Evolutionary conservation across 2,113 vertebrate species (phyloP), one percentile per base, ranked within the genome.

Genomic region (Felis chaus): DNA sequence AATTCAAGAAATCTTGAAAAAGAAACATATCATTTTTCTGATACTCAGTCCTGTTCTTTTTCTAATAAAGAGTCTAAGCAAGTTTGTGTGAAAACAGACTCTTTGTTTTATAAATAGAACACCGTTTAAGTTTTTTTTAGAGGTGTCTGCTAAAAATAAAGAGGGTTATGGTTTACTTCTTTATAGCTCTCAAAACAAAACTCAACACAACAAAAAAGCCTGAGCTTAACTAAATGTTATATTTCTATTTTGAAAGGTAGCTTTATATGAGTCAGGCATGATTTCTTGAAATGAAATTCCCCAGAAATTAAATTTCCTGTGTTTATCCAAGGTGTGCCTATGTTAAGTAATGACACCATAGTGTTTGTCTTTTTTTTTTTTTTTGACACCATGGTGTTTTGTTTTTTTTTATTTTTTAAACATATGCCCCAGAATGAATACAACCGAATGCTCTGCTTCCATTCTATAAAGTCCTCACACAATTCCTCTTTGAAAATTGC

Each of bases 141-240:
- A 97, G 92, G 85, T 98, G 89, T 84, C 95, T 92, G 94, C 86
- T 98, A 96, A 98, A 98, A 98, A 97, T 97, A 98, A 97, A 97
- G 33, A 89, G 79, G 93, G 73, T 53, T 93, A 82, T 53, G 61
- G 93, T 97, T 97, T 95, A 96, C n/a, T 84, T 97, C 96, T 95
- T 95, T 91, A 93, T 66, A 91, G 96, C 88, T 94, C 97, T 98
- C 92, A 89, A 94, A 96, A 96, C 87, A 74, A 95, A 97, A 91
- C 61, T 76, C 74, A 94, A 89, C 53, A 91, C 91, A 85, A 89
- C 45, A 94, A 74, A 82, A 94, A 82, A 66, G 80, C 55, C 69
- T 1, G 15, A 33, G 92, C 50, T 91, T 97, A 96, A 89, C 88
- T 85, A 71, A 82, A 82, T 81, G 92, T 29, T 96, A 1, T 19